phyloP scores from a whole-genome alignment of 2,888 invertebrate species.

The Noctua comes region DNA sequence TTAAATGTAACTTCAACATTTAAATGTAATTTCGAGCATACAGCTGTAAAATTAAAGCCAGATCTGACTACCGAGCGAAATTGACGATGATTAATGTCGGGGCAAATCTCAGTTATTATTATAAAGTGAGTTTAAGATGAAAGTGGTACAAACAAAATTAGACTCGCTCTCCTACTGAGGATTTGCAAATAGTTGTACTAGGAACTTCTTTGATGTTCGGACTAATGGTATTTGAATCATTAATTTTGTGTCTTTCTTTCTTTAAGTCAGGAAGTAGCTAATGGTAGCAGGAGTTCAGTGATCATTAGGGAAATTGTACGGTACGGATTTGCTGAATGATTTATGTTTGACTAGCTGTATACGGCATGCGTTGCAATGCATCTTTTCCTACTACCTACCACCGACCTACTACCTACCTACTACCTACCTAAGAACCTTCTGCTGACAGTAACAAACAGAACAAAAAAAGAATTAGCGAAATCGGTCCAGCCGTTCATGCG shows the following conservation, averaged over 20 bases:
- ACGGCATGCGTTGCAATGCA: no score
- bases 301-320: not conserved
- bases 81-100: conserved; percentile 50
- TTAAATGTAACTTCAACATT: conserved; percentile 27
- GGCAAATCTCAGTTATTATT: conserved; percentile 35
- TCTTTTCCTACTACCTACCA: no score
- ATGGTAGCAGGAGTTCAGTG: conserved; percentile 16
- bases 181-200: conserved; percentile 46
- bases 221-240: conserved; percentile 44
- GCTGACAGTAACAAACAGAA: no score
- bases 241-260: conserved; percentile 27
- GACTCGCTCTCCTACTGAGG: conserved; percentile 27
- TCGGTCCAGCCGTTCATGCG: no score
- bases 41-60: conserved; percentile 37
- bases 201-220: conserved; percentile 51
- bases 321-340: not conserved
- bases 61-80: conserved; percentile 32
- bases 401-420: no score
- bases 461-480: no score
- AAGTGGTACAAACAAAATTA: conserved; percentile 60
- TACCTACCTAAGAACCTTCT: no score
- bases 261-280: conserved; percentile 43
- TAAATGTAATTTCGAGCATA: conserved; percentile 23
- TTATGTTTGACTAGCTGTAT: no score
- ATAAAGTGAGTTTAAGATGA: conserved; percentile 40